Conservation (phyloP, 2,113 vertebrate genomes). For the Leucopternis melanops region DNA sequence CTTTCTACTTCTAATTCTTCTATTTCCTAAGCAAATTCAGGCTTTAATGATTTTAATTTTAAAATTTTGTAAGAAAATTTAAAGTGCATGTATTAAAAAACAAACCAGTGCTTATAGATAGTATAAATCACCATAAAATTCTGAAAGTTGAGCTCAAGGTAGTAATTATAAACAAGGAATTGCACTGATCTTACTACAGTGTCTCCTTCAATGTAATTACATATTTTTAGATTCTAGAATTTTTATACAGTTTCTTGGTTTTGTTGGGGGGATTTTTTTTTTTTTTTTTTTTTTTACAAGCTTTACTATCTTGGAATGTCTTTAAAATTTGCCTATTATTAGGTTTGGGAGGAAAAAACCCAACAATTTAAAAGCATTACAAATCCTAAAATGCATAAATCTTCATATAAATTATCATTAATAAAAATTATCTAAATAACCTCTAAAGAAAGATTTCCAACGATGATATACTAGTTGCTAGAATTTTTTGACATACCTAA, state of each 20-base stretch:
- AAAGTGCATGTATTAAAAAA: constrained; percentile 36
- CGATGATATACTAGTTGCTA: background rate
- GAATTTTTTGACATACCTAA: background rate
- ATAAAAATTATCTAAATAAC: background rate
- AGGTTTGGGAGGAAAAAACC: background rate
- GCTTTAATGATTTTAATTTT: background rate
- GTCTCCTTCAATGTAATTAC: background rate
- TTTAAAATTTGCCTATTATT: background rate
- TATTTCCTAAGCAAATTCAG: background rate
- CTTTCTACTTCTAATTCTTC: background rate
- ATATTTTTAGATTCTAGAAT: background rate
- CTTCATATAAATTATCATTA: background rate
- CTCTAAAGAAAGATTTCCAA: background rate
- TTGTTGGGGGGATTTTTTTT: background rate
- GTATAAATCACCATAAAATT: background rate
- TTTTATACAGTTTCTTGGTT: background rate
- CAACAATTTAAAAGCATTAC: background rate
- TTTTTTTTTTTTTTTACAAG: background rate
- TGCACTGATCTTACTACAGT: background rate
- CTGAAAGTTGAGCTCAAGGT: constrained; percentile 22
- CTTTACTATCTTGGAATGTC: background rate
- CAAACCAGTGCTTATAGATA: background rate
- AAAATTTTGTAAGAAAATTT: constrained; percentile 4
- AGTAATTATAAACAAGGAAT: constrained; percentile 51
- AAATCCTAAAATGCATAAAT: background rate